Evolutionary conservation across 2,113 vertebrate genomes (phyloP), one percentile per base, ranked within the genome.

Genomic region (Nothoprocta pentlandii): DNA sequence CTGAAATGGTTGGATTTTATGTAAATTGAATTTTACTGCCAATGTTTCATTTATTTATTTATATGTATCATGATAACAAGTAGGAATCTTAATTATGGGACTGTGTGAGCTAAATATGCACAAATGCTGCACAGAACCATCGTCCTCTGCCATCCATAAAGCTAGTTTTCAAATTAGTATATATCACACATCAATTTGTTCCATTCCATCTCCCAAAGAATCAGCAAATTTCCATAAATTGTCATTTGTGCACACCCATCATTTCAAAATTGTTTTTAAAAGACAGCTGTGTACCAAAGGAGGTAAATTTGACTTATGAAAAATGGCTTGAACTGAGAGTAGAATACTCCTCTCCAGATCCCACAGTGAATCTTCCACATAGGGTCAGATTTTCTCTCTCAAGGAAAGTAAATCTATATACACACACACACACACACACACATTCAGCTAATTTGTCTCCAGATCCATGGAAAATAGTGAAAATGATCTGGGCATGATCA

Each of bases 111-210:
- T 23, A 42, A 46, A 42, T 6, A 64, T 0, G 44, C 10, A 47
- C 1, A 1, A 36, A 34, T 7, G 2, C 32, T 26, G 39, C 59
- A 53, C 13, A 56, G 61, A 67, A 3, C 19, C 25, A 20, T 9
- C 9, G 10, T 47, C 34, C 53, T 23, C 19, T 54, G 62, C 63
- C 53, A 42, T 36, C 66, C 17, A 32, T 3, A 82, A 49, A 8
- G 30, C 47, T 3, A 16, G 17, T 1, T 0, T 53, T 34, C 75
- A 62, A 21, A 10, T 1, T 20, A 23, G 15, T 15, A 0, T 20
- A 17, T 22, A 20, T 23, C 51, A 62, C 30, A 26, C 32, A 59
- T 7, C 16, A 46, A 3, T 42, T 73, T 79, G 14, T 23, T 58
- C 34, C 47, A 30, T 81, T 79, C 30, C 25, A 6, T 62, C 30